Evolutionary conservation across 1,140 invertebrate species (phyloP).

Genomic region (Calephelis nemesis): DNA sequence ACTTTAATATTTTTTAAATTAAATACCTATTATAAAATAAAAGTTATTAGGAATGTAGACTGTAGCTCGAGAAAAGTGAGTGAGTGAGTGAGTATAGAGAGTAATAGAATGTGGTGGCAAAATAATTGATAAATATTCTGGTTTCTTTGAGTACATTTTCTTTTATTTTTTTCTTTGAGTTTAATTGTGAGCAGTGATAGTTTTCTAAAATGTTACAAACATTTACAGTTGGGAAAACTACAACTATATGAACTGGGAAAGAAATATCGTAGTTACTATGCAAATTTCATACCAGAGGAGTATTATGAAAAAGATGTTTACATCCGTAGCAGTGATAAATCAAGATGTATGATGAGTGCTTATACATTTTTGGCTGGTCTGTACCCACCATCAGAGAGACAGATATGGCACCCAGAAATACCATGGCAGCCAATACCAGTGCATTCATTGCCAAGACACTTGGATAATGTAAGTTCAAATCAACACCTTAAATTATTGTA

Average conservation of each 20-base stretch:
- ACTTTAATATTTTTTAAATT: too few relatives aligned
- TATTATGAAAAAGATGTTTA: constrained; percentile 83
- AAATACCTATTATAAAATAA: too few relatives aligned
- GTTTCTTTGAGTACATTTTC: too few relatives aligned
- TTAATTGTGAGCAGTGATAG: too few relatives aligned
- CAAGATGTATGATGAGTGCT: constrained; percentile 93
- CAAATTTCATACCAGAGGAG: constrained; percentile 82
- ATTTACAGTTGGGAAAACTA: constrained; percentile 85
- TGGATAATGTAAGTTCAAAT: constrained; percentile 83
- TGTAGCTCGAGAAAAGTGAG: too few relatives aligned
- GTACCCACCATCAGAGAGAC: constrained; percentile 85
- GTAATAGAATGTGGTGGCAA: too few relatives aligned
- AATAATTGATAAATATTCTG: too few relatives aligned
- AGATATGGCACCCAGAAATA: constrained; percentile 86
- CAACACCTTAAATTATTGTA: neutral
- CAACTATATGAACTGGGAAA: constrained; percentile 89
- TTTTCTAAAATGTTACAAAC: neutral
- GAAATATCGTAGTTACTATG: constrained; percentile 85
- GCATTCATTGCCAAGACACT: constrained; percentile 83
- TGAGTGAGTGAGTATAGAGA: too few relatives aligned
- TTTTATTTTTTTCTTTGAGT: too few relatives aligned
- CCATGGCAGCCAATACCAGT: constrained; percentile 94
- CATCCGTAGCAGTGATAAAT: constrained; percentile 88
- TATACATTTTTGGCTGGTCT: constrained; percentile 89
- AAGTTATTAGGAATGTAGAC: too few relatives aligned